These are phyloP conservation scores for Platycheirus albimanus DNA, from an alignment of 2,888 invertebrate genomes.

Conservation along the genomic window DNA sequence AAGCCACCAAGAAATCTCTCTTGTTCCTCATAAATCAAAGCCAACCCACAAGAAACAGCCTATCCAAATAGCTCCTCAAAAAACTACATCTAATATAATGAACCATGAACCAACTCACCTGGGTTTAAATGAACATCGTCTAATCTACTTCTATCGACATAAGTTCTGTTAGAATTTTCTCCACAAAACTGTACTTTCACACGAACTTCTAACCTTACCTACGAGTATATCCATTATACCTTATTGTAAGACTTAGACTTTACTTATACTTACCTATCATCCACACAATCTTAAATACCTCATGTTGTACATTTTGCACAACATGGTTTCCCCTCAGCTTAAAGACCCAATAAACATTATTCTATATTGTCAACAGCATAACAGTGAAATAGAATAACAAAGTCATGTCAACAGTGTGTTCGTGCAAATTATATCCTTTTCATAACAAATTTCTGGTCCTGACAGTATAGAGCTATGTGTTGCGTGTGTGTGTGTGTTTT, in stretches of 20 bases:
- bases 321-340: neutral
- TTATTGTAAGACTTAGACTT: neutral
- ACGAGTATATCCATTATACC: no score
- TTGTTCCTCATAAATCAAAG: neutral
- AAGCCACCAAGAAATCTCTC: neutral
- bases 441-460: constrained; percentile 4
- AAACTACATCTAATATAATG: no score
- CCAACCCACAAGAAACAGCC: neutral
- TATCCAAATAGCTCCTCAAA: neutral
- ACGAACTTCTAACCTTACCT: constrained; percentile 19
- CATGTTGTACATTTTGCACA: constrained; percentile 24
- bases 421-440: constrained; percentile 18
- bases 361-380: constrained; percentile 19
- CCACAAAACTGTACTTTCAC: neutral
- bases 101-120: no score
- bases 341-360: constrained; percentile 31
- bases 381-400: constrained; percentile 37
- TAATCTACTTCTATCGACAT: neutral
- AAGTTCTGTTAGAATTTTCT: neutral
- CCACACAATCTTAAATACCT: constrained; percentile 8
- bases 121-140: neutral
- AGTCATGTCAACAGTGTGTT: constrained; percentile 37
- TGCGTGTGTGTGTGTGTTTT: neutral
- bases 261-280: constrained; percentile 2
- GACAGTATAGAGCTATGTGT: neutral